Evolutionary conservation across 64 coral and sea anemone species (phyloP).

Genomic region (Stichodactyla helianthus): DNA sequence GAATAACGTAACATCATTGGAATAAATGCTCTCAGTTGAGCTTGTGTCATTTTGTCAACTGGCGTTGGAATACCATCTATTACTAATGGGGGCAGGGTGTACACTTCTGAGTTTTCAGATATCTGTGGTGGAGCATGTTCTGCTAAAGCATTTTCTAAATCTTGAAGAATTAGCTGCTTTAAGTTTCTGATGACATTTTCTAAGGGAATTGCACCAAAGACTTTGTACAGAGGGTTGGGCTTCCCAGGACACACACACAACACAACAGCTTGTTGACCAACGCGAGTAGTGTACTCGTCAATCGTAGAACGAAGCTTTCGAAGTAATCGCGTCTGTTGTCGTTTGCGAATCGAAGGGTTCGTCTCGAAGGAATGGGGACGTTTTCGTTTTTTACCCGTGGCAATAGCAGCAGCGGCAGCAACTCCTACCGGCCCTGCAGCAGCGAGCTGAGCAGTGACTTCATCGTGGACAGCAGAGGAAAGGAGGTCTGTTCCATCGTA

Average conservation of each 20-base stretch:
- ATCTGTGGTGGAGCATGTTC: slow-evolving; percentile 88
- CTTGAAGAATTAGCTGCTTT: slow-evolving; percentile 85
- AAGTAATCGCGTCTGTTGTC: slow-evolving; percentile 91
- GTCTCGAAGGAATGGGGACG: slow-evolving; percentile 95
- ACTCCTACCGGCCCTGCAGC: slow-evolving; percentile 92
- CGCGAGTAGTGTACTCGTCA: slow-evolving; percentile 95
- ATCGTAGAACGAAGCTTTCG: slow-evolving; percentile 89
- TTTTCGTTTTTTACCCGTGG: slow-evolving; percentile 94
- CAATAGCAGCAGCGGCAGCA: slow-evolving; percentile 90
- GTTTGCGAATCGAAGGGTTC: slow-evolving; percentile 97
- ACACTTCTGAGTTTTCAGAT: slow-evolving; percentile 80
- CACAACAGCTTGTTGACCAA: slow-evolving; percentile 97
- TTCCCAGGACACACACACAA: slow-evolving; percentile 92
- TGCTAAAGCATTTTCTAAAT: slow-evolving; percentile 85
- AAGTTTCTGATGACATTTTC: slow-evolving; percentile 93
- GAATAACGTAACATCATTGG: slow-evolving; percentile 98
- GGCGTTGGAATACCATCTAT: slow-evolving; percentile 98
- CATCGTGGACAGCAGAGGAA: slow-evolving; percentile 75
- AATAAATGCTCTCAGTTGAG: slow-evolving; percentile 93
- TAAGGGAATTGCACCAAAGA: slow-evolving; percentile 94
- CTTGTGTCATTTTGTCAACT: slow-evolving; percentile 99
- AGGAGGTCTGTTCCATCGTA: slow-evolving; percentile 93
- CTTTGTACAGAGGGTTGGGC: slow-evolving; percentile 94
- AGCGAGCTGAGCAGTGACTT: slow-evolving; percentile 86
- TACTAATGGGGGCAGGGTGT: slow-evolving; percentile 78